phyloP scores from a whole-genome alignment of 2,888 invertebrate genomes.

The Sylvicola fuscatus region DNA sequence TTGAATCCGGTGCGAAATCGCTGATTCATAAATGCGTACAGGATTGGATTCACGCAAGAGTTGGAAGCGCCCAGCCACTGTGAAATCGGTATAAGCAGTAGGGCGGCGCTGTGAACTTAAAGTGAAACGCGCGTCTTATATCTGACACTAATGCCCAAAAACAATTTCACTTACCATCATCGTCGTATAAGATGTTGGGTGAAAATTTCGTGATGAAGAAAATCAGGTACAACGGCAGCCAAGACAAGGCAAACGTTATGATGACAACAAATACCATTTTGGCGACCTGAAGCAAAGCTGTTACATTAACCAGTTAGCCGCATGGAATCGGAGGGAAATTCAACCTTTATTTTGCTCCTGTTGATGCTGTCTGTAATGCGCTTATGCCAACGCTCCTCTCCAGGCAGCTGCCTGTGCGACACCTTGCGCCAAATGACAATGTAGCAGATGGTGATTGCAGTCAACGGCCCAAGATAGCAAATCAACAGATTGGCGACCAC shows the following conservation, averaged over 20 bases:
- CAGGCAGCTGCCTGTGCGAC: conserved; percentile 23
- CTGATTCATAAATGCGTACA: conserved; percentile 34
- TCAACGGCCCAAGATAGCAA: conserved; percentile 30
- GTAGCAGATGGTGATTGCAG: conserved; percentile 30
- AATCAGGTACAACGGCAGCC: conserved; percentile 32
- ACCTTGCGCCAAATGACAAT: conserved; percentile 29
- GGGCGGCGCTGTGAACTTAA: conserved; percentile 11
- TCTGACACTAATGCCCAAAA: no score
- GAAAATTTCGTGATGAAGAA: conserved; percentile 19
- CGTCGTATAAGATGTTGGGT: conserved; percentile 10
- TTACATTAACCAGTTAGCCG: no score
- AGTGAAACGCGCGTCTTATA: no score
- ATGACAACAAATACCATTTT: conserved; percentile 33
- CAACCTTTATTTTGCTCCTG: conserved; percentile 13
- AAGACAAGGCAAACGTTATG: conserved; percentile 30
- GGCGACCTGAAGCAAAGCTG: conserved; percentile 13
- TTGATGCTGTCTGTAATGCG: conserved; percentile 10
- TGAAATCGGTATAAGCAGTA: conserved; percentile 24
- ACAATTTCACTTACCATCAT: conserved; percentile 3
- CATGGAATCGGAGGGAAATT: no score
- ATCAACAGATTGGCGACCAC: conserved; percentile 29
- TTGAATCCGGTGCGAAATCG: conserved; percentile 27
- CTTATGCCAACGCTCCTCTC: conserved; percentile 17
- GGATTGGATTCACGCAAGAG: conserved; percentile 33
- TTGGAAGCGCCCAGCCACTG: conserved; percentile 32